Evolutionary conservation across 2,797 vertebrate species (phyloP).

Genomic region (Neosilurus mollespiculum): DNA sequence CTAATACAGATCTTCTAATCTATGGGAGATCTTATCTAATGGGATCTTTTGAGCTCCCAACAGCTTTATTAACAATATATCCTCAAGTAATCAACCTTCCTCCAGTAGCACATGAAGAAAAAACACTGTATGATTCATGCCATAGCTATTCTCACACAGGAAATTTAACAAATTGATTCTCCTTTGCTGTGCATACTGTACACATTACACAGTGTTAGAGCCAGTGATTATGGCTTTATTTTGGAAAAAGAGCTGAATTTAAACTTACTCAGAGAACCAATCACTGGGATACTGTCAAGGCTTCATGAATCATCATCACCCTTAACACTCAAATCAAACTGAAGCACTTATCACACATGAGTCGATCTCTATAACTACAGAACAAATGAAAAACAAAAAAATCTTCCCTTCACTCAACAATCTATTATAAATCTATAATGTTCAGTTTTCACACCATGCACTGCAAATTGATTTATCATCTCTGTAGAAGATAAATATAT

Average conservation of each 20-base stretch:
- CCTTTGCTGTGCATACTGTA: slow-evolving; percentile 1
- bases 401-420: neutral
- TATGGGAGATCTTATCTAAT: neutral
- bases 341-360: slow-evolving; percentile 47
- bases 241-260: neutral
- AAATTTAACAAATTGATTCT: slow-evolving; percentile 25
- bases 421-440: slow-evolving; percentile 1
- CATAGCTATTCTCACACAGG: neutral
- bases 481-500: slow-evolving; percentile 8
- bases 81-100: neutral
- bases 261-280: slow-evolving; percentile 49
- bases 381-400: neutral
- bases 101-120: neutral
- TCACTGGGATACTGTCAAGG: slow-evolving; percentile 55
- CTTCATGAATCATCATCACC: slow-evolving; percentile 61
- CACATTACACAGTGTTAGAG: neutral
- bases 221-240: slow-evolving; percentile 8
- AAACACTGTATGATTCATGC: neutral
- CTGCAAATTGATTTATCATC: slow-evolving; percentile 6
- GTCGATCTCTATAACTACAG: slow-evolving; percentile 38
- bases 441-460: slow-evolving; percentile 2
- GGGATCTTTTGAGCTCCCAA: neutral
- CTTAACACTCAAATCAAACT: slow-evolving; percentile 55
- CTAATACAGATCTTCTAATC: neutral
- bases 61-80: slow-evolving; percentile 14